Percentiles rank a stretch among this genome's conserved stretches.
Conservation (phyloP, 2,888 invertebrate species). For the Drosophila demipolita region DNA sequence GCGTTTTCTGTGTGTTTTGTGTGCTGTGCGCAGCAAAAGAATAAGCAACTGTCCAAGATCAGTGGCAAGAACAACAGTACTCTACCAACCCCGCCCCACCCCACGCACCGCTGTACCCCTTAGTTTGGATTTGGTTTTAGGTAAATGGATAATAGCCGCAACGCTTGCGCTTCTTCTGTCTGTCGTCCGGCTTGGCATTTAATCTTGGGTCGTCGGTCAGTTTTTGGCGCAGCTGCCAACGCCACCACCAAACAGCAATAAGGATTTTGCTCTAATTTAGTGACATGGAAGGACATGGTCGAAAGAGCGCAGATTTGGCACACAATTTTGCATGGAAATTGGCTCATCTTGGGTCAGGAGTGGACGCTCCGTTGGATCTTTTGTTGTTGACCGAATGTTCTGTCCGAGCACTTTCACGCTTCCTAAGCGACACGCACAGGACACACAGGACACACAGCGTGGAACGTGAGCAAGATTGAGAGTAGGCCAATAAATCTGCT, state of each 20-base stretch:
- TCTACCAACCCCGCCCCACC: not conserved
- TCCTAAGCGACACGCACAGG: conserved; percentile 32
- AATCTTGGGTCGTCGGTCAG: conserved; percentile 54
- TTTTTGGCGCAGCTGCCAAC: conserved; percentile 53
- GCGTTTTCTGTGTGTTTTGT: not conserved
- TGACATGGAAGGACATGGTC: conserved; percentile 49
- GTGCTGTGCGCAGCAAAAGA: not conserved
- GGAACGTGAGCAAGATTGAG: conserved; percentile 68
- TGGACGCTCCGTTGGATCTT: conserved; percentile 51
- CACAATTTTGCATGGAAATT: conserved; percentile 63
- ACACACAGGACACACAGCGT: conserved; percentile 41
- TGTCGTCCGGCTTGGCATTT: conserved; percentile 25
- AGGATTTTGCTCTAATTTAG: conserved; percentile 72
- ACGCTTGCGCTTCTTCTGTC: conserved; percentile 16
- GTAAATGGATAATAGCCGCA: conserved; percentile 72
- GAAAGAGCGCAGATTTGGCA: conserved; percentile 48
- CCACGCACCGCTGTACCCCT: not conserved
- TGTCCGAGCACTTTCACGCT: conserved; percentile 73
- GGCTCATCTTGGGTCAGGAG: conserved; percentile 64
- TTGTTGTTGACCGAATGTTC: conserved; percentile 55
- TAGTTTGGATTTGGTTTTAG: conserved; percentile 13
- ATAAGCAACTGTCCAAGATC: conserved; percentile 32
- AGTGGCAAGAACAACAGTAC: conserved; percentile 11
- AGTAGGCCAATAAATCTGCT: conserved; percentile 73
- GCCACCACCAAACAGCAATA: conserved; percentile 14